Base-by-base conservation (phyloP, 2,888 invertebrate species). In the Calliopum simillimum region DNA sequence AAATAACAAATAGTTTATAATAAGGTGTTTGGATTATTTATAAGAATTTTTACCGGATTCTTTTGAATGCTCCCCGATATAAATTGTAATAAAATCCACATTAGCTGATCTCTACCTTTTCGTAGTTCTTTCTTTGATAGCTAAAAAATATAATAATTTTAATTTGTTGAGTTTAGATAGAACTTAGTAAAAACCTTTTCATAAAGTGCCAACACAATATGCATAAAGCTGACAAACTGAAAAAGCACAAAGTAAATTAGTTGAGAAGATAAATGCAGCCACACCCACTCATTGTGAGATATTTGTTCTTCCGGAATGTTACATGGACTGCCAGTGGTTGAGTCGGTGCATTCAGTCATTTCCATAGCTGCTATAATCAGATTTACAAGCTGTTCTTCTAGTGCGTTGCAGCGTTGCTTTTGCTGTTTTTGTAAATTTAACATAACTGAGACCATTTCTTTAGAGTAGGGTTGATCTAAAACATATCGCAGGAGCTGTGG, bases 31-130 rank as follows among this genome's bases (percentile, higher is more conserved):
- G 6, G 3, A 21, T 12, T 8, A 75, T 88, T 8, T 33, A 1
- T 6, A 33, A 33, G 33, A 33, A 3, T 21, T 19, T 21, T 85
- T 84, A 94, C 91, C 0, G 97, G 95, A 87, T 97, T 97, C 78
- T 97, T 92, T 84, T 97, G 96, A 79, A 97, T 97, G 81, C 96
- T 97, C 62, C 98, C 98, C 0, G 98, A 98, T 78, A 99, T 96
- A 81, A 97, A 98, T 87, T 99, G 99, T 55, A 99, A 87, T 19
- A 99, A 87, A 21, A 97, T 94, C 98, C 99, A 99, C 98, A 99
- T 99, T n/a, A 99, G 88, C 80, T 99, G 97, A 86, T 98, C 98
- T 61, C 99, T 89, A 0, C 98, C 97, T 85, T 95, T 94, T 72
- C 93, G 90, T 82, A 97, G 88, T 80, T 96, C 95, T 76, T 93